These are phyloP conservation scores for Athene noctua DNA, from an alignment of 2,113 vertebrate genomes.

Conservation along the genomic window DNA sequence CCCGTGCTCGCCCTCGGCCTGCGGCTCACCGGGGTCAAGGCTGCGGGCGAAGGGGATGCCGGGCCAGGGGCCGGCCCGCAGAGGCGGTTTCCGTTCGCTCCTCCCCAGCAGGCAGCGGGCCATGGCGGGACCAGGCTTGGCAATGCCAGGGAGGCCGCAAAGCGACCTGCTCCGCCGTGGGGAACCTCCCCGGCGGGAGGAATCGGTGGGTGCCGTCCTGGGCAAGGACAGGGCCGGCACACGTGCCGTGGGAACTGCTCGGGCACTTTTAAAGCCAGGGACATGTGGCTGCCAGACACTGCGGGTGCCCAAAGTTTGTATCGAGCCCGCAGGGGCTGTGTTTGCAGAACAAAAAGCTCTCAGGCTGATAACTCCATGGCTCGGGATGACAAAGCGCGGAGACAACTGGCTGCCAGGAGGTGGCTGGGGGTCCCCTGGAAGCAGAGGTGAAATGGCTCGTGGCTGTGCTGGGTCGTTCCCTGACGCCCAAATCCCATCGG, in stretches of 20 bases:
- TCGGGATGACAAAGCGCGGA: neutral
- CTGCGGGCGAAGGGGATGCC: neutral
- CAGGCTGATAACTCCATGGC: neutral
- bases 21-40: conserved; percentile 32
- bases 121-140: neutral
- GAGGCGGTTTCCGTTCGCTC: neutral
- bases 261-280: no score
- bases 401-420: neutral
- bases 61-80: neutral
- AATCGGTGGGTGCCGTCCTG: fast-evolving
- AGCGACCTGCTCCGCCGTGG: fast-evolving
- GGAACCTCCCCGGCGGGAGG: neutral
- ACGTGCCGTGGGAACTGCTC: neutral
- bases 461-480: neutral
- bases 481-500: fast-evolving
- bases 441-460: fast-evolving
- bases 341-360: neutral
- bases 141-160: fast-evolving
- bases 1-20: neutral
- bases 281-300: fast-evolving
- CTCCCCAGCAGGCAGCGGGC: neutral
- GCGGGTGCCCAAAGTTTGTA: fast-evolving
- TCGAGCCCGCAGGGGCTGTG: neutral
- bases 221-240: neutral
- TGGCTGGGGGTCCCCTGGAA: neutral